A percentile compares a stretch with the other conserved stretches of the same genome.
Conservation (phyloP, 1,140 invertebrate species). For the Aphelinus atriplicis region DNA sequence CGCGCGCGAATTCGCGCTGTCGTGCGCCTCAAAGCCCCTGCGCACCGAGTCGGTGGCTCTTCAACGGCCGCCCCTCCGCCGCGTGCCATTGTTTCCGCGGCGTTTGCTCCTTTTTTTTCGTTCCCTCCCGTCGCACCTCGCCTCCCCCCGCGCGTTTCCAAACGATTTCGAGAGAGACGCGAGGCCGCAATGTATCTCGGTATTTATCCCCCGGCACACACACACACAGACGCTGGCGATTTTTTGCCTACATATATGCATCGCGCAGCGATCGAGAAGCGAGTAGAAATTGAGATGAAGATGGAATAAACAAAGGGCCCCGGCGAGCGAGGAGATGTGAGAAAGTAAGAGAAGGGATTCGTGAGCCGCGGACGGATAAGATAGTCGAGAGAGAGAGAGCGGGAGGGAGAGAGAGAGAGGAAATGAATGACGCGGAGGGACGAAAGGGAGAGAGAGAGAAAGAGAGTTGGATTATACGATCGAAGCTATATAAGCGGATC, state of each 20-base stretch:
- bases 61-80: not conserved
- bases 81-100: constrained; percentile 35
- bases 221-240: no score
- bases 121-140: constrained; percentile 1
- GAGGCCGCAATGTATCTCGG: no score
- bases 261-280: no score
- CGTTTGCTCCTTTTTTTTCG: constrained; percentile 34
- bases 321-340: no score
- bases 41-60: not conserved
- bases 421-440: constrained; percentile 48
- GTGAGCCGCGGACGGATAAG: constrained; percentile 6
- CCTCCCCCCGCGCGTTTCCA: no score
- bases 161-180: no score
- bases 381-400: not conserved
- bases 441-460: constrained; percentile 34
- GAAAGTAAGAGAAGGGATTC: constrained; percentile 29
- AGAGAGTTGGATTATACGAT: no score
- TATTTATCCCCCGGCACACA: no score
- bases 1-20: not conserved
- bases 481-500: constrained; percentile 50
- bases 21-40: not conserved
- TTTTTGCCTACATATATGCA: no score
- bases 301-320: no score
- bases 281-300: no score
- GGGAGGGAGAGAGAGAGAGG: not conserved